Percentiles rank a stretch among this genome's conserved stretches.
phyloP scores from a whole-genome alignment of 2,113 vertebrate species.

The Ptyas mucosa region DNA sequence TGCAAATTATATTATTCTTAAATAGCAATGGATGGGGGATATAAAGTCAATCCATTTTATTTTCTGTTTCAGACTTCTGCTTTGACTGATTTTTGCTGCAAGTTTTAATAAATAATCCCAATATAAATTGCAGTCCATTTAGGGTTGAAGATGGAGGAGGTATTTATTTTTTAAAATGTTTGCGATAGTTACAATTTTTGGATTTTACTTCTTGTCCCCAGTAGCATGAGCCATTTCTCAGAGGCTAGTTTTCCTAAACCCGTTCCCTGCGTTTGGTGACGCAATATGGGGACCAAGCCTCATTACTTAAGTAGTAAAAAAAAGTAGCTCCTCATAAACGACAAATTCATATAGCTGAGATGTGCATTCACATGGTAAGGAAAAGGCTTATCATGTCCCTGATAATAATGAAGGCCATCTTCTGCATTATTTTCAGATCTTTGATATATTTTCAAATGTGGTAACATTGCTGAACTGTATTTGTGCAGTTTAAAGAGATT shows the following conservation, averaged over 20 bases:
- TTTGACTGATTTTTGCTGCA: not conserved
- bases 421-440: not conserved
- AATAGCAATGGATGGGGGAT: not conserved
- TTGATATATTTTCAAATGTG: not conserved
- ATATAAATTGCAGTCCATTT: not conserved
- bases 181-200: not conserved
- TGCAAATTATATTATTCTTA: not conserved
- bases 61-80: not conserved
- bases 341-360: not conserved
- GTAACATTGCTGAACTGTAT: not conserved
- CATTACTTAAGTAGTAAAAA: not conserved
- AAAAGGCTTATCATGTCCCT: not conserved
- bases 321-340: not conserved
- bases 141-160: not conserved
- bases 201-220: not conserved
- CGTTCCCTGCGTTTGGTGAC: not conserved
- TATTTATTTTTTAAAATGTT: not conserved
- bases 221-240: not conserved
- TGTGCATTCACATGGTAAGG: not conserved
- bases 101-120: not conserved
- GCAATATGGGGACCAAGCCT: not conserved
- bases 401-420: not conserved
- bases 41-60: not conserved
- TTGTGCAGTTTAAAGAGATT: not conserved
- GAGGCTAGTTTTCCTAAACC: not conserved